A percentile compares a stretch with the other conserved stretches of the same genome.
phyloP scores from a whole-genome alignment of 2,113 vertebrate genomes.

The Gracilinanus agilis region DNA sequence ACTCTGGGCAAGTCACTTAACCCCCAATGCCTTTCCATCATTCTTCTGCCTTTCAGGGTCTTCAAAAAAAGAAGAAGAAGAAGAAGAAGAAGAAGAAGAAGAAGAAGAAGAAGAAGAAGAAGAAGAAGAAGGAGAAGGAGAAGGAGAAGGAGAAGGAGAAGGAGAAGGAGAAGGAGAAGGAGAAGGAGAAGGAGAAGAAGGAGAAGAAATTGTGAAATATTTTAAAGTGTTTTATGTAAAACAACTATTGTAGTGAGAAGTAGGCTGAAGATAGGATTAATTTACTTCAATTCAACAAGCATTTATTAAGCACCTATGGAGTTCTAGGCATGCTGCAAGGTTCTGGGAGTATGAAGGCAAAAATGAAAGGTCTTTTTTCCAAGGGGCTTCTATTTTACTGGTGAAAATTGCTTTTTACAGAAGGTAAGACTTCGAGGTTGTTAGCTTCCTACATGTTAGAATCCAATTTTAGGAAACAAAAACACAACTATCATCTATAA shows the following conservation, averaged over 20 bases:
- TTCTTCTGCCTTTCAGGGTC: too few relatives aligned
- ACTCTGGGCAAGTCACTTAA: too few relatives aligned
- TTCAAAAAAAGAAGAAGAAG: too few relatives aligned
- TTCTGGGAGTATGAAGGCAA: not conserved
- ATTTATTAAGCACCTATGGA: not conserved
- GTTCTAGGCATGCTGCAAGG: not conserved
- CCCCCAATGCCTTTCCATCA: too few relatives aligned
- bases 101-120: too few relatives aligned
- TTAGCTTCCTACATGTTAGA: not conserved
- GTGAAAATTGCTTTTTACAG: not conserved
- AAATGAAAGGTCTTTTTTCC: not conserved
- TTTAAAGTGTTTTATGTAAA: not conserved
- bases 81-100: too few relatives aligned
- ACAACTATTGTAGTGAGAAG: not conserved
- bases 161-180: too few relatives aligned
- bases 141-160: too few relatives aligned
- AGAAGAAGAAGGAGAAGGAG: too few relatives aligned
- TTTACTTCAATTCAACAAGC: not conserved
- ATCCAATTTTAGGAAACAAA: not conserved
- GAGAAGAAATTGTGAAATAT: not conserved
- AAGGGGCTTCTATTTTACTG: not conserved
- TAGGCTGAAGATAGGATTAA: not conserved
- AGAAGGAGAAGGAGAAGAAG: too few relatives aligned
- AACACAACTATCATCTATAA: not conserved
- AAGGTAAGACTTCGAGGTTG: not conserved